Evolutionary conservation across 1,140 invertebrate species (phyloP), one percentile per base, ranked within the genome.

Genomic region (Leptestheria dahalacensis): DNA sequence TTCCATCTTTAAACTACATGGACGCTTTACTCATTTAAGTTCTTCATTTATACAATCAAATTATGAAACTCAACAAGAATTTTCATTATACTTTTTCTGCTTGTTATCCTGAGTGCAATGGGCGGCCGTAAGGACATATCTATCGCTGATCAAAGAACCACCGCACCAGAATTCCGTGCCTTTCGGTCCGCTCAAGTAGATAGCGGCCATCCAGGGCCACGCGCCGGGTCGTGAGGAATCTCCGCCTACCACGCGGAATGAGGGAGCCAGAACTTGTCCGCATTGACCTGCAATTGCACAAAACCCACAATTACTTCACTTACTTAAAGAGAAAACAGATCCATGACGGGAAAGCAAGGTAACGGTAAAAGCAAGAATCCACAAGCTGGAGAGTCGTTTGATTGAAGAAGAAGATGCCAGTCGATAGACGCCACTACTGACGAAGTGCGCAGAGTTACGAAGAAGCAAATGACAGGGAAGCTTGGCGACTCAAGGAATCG

Each of bases 121-220:
- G 15, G 91, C 91, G 1, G 91, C 91, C 0, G 91, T 94, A 0
- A 95, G 76, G 25, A 95, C 80, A 67, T 91, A 85, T 59, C 79
- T 77, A 12, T 79, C 72, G 10, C 82, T 83, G 29, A 96, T 85
- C 6, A 96, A 73, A 0, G 89, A 88, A 1, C 90, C 91, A 0
- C 91, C 91, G 66, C 91, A 95, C 86, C 90, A 94, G 73, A 94
- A 94, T 73, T 94, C 91, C 0, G 85, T 86, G 18, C 87, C 78
- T 63, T 85, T 79, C 26, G 83, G 82, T 9, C 88, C 88, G 66
- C 91, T 86, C 23, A 94, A 75, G 68, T 88, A 93, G 63, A 95
- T 90, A 1, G 91, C 91, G 1, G 87, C 90, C 86, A 92, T 90
- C 90, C 90, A 93, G 0, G 90, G 88, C 87, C 88, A 91, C 48